Percentiles rank a stretch among this genome's conserved stretches.
Conservation (phyloP, 2,113 vertebrate species). For the Cyprinodon brontotheroides region DNA sequence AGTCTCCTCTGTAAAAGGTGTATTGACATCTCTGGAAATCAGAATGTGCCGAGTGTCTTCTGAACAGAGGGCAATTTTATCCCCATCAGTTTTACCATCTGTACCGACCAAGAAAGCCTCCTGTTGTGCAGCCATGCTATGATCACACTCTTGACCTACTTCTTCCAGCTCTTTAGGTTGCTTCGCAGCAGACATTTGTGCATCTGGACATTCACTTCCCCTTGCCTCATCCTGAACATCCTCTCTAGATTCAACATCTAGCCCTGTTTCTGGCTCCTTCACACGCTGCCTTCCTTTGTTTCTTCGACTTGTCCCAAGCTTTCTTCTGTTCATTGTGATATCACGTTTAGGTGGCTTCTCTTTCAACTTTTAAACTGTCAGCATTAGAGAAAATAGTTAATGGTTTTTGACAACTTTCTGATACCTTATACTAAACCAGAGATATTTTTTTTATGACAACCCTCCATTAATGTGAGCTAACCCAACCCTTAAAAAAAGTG, state of each 20-base stretch:
- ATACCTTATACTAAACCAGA: neutral
- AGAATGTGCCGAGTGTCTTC: slow-evolving; percentile 3
- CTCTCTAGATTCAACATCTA: slow-evolving; percentile 13
- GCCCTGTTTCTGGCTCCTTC: slow-evolving; percentile 5
- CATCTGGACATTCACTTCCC: neutral
- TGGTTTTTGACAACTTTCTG: slow-evolving; percentile 6
- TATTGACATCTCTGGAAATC: neutral
- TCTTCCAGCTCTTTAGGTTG: slow-evolving; percentile 22
- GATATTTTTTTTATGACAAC: neutral
- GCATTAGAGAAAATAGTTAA: neutral
- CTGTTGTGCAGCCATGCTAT: neutral
- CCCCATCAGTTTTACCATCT: slow-evolving; percentile 2
- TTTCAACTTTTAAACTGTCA: slow-evolving; percentile 13
- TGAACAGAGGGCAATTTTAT: neutral
- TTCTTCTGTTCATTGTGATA: slow-evolving; percentile 31
- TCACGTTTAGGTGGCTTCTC: slow-evolving; percentile 5
- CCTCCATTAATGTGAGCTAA: slow-evolving; percentile 11
- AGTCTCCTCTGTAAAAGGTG: neutral
- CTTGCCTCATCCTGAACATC: slow-evolving; percentile 29
- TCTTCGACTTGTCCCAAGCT: slow-evolving; percentile 53
- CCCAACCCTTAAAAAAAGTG: neutral
- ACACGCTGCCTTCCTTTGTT: slow-evolving; percentile 22
- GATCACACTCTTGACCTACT: neutral
- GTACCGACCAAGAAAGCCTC: neutral
- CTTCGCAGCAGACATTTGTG: neutral